Base-by-base conservation (phyloP, 1,140 invertebrate genomes). In the Stegodyphus dumicola region DNA sequence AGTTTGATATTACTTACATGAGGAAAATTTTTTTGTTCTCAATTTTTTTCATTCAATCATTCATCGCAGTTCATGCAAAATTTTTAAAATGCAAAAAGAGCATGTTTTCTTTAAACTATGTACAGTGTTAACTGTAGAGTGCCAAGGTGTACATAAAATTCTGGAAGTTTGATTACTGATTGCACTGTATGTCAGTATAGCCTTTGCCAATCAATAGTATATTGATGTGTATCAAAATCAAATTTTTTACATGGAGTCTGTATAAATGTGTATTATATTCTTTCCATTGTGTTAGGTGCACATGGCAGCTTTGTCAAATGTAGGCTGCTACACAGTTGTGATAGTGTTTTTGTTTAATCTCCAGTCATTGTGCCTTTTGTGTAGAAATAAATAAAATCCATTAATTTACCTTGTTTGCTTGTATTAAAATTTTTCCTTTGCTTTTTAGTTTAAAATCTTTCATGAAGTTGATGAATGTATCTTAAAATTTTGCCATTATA, bases 281-380 rank as follows among this genome's bases (percentile, higher is more conserved):
- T 69, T 79, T 49, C 67, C 52, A 70, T 52, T 73, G 71, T 52
- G 18, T 79, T 79, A 79, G 77, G 70, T 79, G 77, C 77, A 79
- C 77, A 15, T 70, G 77, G 77, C 77, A 79, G 77, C 65, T 70
- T 70, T 79, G 33, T 69, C 49, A 70, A 53, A 51, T 66, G 53
- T 79, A 79, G 65, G 67, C 64, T 79, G 77, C 77, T 79, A 70
- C 77, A 79, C 65, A 79, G 66, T 79, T 70, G 77, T 79, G 67
- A 70, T 70, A 60, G 75, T 79, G 64, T 79, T 79, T 79, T 79
- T 79, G 66, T 79, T 79, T 70, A 17, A 54, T 69, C 77, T 79
- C 65, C 69, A 79, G 67, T 79, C 77, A 79, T 79, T 79, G 77
- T 79, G 77, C 77, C 77, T 79, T 79, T 79, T 79, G 77, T 79